These are phyloP conservation scores for Dasyprocta punctata DNA, from an alignment of 2,113 vertebrate species.

Conservation along the genomic window DNA sequence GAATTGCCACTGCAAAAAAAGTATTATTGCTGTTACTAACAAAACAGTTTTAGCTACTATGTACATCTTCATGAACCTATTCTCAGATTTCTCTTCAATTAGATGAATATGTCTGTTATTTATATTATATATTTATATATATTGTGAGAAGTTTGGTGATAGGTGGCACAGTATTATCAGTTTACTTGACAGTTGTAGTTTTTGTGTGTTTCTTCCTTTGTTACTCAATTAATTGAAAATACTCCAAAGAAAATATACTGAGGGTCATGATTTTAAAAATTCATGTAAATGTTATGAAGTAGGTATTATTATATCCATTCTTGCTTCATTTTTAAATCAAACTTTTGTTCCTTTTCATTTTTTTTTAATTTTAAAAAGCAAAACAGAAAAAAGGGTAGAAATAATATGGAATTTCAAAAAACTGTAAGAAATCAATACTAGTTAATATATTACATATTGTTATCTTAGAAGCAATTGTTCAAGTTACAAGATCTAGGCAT, in stretches of 20 bases:
- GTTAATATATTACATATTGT: too few relatives aligned
- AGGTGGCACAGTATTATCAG: background rate
- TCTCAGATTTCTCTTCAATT: background rate
- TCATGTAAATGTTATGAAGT: background rate
- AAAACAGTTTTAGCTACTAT: background rate
- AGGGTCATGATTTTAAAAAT: background rate
- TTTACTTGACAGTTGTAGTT: background rate
- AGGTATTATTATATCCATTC: background rate
- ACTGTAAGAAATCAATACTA: too few relatives aligned
- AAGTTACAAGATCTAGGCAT: too few relatives aligned
- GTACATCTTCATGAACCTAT: background rate
- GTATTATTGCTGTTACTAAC: background rate
- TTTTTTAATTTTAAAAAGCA: background rate
- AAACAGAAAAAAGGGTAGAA: too few relatives aligned
- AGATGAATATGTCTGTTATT: background rate
- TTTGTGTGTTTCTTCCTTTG: background rate
- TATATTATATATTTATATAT: background rate
- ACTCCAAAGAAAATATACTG: background rate
- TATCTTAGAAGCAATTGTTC: too few relatives aligned
- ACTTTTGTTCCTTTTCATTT: too few relatives aligned
- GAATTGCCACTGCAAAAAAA: slow-evolving; percentile 28
- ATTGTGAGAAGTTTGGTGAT: background rate
- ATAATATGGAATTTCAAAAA: too few relatives aligned
- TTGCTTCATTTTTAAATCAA: too few relatives aligned
- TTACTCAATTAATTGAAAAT: background rate